Evolutionary conservation across 2,113 vertebrate genomes (phyloP).

Genomic region (Planiliza haematocheilus): DNA sequence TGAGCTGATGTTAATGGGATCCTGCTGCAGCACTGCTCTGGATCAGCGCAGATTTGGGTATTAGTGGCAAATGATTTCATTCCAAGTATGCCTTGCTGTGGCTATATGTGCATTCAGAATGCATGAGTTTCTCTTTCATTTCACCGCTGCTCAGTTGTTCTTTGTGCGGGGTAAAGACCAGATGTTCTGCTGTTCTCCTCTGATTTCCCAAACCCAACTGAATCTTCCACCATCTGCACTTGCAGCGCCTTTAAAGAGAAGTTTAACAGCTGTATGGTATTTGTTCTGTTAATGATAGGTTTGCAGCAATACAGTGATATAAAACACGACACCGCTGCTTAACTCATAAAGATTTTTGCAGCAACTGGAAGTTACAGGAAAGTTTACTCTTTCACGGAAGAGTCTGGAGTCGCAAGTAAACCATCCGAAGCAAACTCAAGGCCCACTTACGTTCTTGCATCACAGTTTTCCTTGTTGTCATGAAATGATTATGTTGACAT

Average conservation of each 20-base stretch:
- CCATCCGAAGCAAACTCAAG: not conserved
- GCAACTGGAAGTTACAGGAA: slow-evolving; percentile 20
- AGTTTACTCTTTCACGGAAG: slow-evolving; percentile 17
- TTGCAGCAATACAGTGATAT: slow-evolving; percentile 67
- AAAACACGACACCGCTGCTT: slow-evolving; percentile 62
- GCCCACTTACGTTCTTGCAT: not conserved
- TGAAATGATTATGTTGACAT: slow-evolving; percentile 5
- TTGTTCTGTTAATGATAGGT: slow-evolving; percentile 78
- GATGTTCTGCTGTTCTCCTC: slow-evolving; percentile 81
- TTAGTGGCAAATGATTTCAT: slow-evolving; percentile 78
- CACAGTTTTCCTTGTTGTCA: slow-evolving; percentile 7
- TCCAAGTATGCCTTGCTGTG: slow-evolving; percentile 77
- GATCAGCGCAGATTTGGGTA: slow-evolving; percentile 73
- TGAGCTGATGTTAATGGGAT: slow-evolving; percentile 66
- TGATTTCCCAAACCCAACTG: slow-evolving; percentile 78
- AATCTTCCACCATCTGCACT: slow-evolving; percentile 79
- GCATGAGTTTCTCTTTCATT: slow-evolving; percentile 76
- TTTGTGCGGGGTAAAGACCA: slow-evolving; percentile 79
- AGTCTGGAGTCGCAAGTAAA: slow-evolving; percentile 16
- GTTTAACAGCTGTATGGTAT: slow-evolving; percentile 78
- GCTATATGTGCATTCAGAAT: slow-evolving; percentile 74
- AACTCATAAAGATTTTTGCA: slow-evolving; percentile 29
- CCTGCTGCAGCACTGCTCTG: slow-evolving; percentile 64
- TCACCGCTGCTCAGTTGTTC: slow-evolving; percentile 71
- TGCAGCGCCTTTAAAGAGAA: slow-evolving; percentile 66